phyloP scores from a whole-genome alignment of 2,888 invertebrate genomes.

The Chymomyza procnemis region DNA sequence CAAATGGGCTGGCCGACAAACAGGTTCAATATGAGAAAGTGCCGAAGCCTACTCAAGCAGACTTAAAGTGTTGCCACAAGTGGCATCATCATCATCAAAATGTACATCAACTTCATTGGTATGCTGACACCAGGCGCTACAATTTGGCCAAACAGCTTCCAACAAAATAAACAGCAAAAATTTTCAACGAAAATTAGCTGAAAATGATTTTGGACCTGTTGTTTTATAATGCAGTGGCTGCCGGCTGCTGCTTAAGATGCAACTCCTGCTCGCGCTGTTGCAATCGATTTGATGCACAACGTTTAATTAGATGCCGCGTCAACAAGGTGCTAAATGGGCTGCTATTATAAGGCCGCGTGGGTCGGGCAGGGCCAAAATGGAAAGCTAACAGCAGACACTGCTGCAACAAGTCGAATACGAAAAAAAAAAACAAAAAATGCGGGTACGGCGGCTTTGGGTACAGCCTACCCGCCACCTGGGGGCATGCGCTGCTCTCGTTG shows the following conservation, averaged over 20 bases:
- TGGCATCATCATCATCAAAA: neutral
- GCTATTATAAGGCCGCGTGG: conserved; percentile 73
- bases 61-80: neutral
- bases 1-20: conserved; percentile 47
- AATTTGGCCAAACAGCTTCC: conserved; percentile 65
- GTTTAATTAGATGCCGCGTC: conserved; percentile 77
- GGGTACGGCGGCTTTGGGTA: neutral
- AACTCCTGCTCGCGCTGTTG: neutral
- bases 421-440: neutral
- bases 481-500: conserved; percentile 70
- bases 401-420: neutral
- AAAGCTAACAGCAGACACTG: conserved; percentile 44
- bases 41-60: neutral
- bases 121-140: conserved; percentile 49
- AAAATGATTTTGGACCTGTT: conserved; percentile 11
- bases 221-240: neutral
- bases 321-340: conserved; percentile 77
- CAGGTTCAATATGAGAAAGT: neutral
- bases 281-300: conserved; percentile 18
- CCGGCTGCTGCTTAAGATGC: neutral
- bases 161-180: conserved; percentile 22
- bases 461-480: conserved; percentile 39
- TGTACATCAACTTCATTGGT: neutral
- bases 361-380: conserved; percentile 55
- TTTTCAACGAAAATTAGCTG: conserved; percentile 49